Evolutionary conservation across 2,113 vertebrate species (phyloP), one percentile per base, ranked within the genome.

Genomic region (Eonycteris spelaea): DNA sequence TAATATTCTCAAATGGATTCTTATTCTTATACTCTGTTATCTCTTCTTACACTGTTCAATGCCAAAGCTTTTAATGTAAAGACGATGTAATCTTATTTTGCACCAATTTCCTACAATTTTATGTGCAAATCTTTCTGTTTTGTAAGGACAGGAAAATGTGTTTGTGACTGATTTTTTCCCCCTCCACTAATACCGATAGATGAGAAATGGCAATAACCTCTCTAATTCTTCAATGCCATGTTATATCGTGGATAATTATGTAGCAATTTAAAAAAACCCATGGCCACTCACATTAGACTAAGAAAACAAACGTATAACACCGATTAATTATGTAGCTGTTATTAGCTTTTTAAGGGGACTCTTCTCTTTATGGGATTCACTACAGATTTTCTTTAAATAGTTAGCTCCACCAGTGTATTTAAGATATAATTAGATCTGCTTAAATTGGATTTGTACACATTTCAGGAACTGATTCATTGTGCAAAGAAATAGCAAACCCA

Each of bases 331-430:
- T 40, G 38, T 26, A 83, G 35, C 73, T 91, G 55, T 55, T 91
- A 90, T 55, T 93, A 68, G 33, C 61, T 94, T 88, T 89, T 82
- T 67, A 79, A 90, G 53, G 73, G n/a, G 68, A 78, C n/a, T 85
- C 67, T 95, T 93, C 82, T 77, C 48, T 96, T 90, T 73, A 82
- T 77, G 67, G 43, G 55, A 91, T 79, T 96, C 88, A 91, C 85
- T 96, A 87, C 80, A 91, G 43, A 86, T 75, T 95, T 97, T 83
- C 94, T 95, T 96, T 91, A 97, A 97, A 97, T 95, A 95, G 89
- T 79, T 95, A 90, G 35, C 83, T 82, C 88, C 33, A 88, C 59
- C 53, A 96, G 90, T 97, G 53, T 40, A 85, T 48, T 93, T 90
- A 94, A 61, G 71, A 78, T 96, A 96, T 94, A 96, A 97, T 97